A percentile compares a stretch with the other conserved stretches of the same genome.
Evolutionary conservation across 1,140 invertebrate genomes (phyloP).

Genomic region (Acarapis woodi): DNA sequence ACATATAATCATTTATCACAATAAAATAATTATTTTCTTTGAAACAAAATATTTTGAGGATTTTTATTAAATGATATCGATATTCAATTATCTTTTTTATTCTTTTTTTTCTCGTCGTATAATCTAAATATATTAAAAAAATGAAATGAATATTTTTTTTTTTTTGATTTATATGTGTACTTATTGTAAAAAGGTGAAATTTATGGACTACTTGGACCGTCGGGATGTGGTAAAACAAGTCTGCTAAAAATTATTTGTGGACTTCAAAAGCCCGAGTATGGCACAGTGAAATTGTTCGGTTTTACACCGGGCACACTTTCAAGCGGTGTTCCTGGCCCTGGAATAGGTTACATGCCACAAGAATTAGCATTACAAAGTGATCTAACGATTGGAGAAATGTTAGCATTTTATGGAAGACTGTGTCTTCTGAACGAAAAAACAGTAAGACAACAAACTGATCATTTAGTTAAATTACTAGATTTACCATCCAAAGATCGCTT

Average conservation of each 20-base stretch:
- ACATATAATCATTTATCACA: no score
- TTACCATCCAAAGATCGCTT: slow-evolving; percentile 27
- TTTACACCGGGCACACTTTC: slow-evolving; percentile 15
- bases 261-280: slow-evolving; percentile 15
- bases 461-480: slow-evolving; percentile 1
- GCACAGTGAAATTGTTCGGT: slow-evolving; percentile 16
- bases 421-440: not conserved
- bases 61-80: no score
- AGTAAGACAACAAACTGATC: not conserved
- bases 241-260: slow-evolving; percentile 18
- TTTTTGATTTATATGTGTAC: no score
- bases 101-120: no score
- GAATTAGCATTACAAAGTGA: slow-evolving; percentile 18
- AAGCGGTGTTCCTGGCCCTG: slow-evolving; percentile 17
- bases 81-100: no score
- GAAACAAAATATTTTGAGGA: no score
- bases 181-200: slow-evolving; percentile 6
- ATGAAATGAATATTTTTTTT: no score
- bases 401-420: slow-evolving; percentile 17
- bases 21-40: no score
- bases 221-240: slow-evolving; percentile 25
- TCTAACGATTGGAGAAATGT: slow-evolving; percentile 18
- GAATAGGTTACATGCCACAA: slow-evolving; percentile 21
- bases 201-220: slow-evolving; percentile 15
- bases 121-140: no score